Evolutionary conservation across 2,797 vertebrate genomes (phyloP), one percentile per base, ranked within the genome.

Genomic region (Fistularia commersonii): DNA sequence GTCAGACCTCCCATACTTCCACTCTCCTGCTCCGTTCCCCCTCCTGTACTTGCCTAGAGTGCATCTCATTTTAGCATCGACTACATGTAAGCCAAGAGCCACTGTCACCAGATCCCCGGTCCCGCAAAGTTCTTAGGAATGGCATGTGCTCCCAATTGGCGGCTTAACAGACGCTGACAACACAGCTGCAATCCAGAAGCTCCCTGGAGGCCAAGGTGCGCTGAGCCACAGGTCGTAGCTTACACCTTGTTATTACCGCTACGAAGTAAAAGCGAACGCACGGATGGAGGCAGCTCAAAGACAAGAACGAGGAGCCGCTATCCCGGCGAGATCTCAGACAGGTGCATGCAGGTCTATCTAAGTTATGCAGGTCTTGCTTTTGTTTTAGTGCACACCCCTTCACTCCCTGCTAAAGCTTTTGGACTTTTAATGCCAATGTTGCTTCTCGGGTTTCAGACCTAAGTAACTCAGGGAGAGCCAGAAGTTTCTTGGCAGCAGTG

Each of bases 51-150:
- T 14, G 51, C 59, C 51, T 48, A 49, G 54, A 80, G 69, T 63
- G 62, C 58, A 77, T 81, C 87, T 88, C 77, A 59, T 87, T 88
- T 87, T 89, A 88, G 87, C 80, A 74, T 63, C 55, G 59, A 64
- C 75, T 74, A 70, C 84, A 77, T 78, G 77, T 71, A 85, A 82
- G 66, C 68, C 79, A 87, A 89, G 86, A 83, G 77, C 63, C 37
- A 15, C 73, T 82, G 88, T 88, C 85, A 90, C 83, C 80, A 88
- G 87, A 88, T 82, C 80, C 75, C 61, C 48, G 31, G 62, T 66
- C 62, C 76, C 15, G 41, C 61, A 59, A 78, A 61, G 77, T 74
- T 80, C 74, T 68, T 15, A 36, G 79, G 82, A 85, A 84, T 83
- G 80, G 81, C 77, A 87, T 86, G 85, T 63, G 66, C 74, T 82